Percentiles rank a stretch among this genome's conserved stretches.
Conservation (phyloP, 2,888 invertebrate genomes). For the Cosmia pyralina region DNA sequence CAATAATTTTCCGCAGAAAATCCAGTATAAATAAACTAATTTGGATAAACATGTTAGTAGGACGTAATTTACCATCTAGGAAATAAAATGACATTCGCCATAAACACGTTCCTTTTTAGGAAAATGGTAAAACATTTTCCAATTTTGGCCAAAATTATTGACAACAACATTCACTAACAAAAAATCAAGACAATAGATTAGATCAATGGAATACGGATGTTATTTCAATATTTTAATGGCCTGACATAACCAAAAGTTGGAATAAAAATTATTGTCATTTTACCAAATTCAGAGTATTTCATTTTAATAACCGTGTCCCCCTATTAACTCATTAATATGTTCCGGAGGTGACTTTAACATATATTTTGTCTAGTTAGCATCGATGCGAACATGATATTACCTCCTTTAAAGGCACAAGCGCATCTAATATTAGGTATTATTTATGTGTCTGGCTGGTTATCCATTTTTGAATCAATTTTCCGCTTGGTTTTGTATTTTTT, state of each 20-base stretch:
- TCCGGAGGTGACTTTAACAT: conserved; percentile 8
- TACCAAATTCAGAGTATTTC: conserved; percentile 45
- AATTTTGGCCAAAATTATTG: conserved; percentile 5
- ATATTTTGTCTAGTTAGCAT: conserved; percentile 40
- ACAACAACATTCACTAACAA: conserved; percentile 20
- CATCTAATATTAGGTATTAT: conserved; percentile 46
- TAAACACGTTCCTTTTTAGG: neutral
- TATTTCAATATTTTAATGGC: conserved; percentile 36
- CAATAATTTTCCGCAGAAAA: neutral
- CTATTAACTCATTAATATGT: conserved; percentile 43
- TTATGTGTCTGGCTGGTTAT: conserved; percentile 56
- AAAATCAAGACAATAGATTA: conserved; percentile 41
- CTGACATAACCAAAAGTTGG: conserved; percentile 41
- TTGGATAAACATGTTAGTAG: neutral
- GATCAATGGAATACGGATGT: conserved; percentile 26
- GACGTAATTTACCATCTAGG: too few relatives aligned
- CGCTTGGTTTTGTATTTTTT: conserved; percentile 7
- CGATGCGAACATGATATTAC: conserved; percentile 37
- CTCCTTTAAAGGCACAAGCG: conserved; percentile 32
- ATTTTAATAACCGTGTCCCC: conserved; percentile 42
- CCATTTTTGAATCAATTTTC: conserved; percentile 39
- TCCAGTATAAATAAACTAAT: neutral
- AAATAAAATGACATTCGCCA: neutral
- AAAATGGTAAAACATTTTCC: neutral
- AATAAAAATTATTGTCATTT: conserved; percentile 47